Evolutionary conservation across 2,113 vertebrate species (phyloP).

Genomic region (Podilymbus podiceps): DNA sequence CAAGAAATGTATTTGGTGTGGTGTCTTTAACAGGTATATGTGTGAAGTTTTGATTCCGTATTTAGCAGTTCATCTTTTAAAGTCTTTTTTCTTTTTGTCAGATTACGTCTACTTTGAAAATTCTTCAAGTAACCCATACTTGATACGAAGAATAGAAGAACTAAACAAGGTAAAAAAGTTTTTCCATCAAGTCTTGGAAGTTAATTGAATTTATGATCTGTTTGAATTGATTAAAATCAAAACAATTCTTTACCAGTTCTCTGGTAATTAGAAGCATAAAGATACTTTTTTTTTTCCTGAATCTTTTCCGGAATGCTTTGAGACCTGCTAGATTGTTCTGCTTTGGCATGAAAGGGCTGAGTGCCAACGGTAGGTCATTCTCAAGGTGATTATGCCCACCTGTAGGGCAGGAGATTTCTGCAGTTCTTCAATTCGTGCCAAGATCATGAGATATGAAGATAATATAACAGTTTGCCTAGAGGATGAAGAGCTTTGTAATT

Average conservation of each 20-base stretch:
- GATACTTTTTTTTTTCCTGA: not conserved
- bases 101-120: conserved; percentile 99
- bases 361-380: not conserved
- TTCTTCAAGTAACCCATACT: conserved; percentile 97
- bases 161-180: conserved; percentile 88
- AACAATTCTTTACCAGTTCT: not conserved
- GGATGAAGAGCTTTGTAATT: not conserved
- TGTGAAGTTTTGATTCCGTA: not conserved
- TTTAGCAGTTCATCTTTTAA: conserved; percentile 1
- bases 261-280: not conserved
- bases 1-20: not conserved
- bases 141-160: conserved; percentile 98
- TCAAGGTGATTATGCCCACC: not conserved
- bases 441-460: not conserved
- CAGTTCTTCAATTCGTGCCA: not conserved
- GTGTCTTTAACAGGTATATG: not conserved
- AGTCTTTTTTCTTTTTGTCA: conserved; percentile 58
- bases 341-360: not conserved
- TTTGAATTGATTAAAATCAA: conserved; percentile 38
- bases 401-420: not conserved
- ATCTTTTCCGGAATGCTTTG: not conserved
- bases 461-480: not conserved
- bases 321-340: not conserved
- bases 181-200: not conserved
- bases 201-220: conserved; percentile 26